Evolutionary conservation across 2,797 vertebrate genomes (phyloP), one percentile per base, ranked within the genome.

Genomic region (Myotis planiceps): DNA sequence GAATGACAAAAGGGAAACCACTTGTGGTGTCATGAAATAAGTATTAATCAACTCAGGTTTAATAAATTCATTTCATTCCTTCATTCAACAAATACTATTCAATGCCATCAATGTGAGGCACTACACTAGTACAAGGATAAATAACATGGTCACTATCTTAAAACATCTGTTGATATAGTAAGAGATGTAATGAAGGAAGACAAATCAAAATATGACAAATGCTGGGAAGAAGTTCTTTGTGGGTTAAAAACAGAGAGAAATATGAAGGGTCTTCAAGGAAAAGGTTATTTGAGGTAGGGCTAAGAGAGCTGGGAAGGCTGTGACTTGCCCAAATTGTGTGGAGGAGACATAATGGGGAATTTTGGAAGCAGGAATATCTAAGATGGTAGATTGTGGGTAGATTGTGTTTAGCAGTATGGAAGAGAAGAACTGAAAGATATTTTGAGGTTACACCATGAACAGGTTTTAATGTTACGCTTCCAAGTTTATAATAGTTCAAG

Each of bases 11-110:
- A 95, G 53, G n/a, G 18, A 63, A 84, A 76, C 14, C 37, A 87
- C 83, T 66, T 91, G 58, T 19, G 37, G 34, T 34, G 32, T 82
- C 47, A 37, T 47, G 88, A 96, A 83, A 65, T 93, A 93, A 93
- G 23, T 66, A 83, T 83, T 81, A 85, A 96, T 92, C 76, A 92
- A 90, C 25, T 88, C 69, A 76, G 68, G 93, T 95, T 90, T 92
- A 69, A 72, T 25, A 89, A 25, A 94, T 42, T 76, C 3, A 74
- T 81, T 60, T 60, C 1, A 29, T 60, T 60, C 27, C 5, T 29
- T 85, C 58, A 89, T 86, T 85, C 66, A 66, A 15, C 78, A 95
- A 71, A 37, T 78, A 32, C 15, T 21, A 51, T 47, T 60, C 53
- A 15, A 1, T 78, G 66, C 27, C 37, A 78, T 32, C 89, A 76